A percentile compares a stretch with the other conserved stretches of the same genome.
These are phyloP conservation scores for Megaustenia siamemsis DNA, from an alignment of 2,888 invertebrate genomes.

Conservation along the genomic window DNA sequence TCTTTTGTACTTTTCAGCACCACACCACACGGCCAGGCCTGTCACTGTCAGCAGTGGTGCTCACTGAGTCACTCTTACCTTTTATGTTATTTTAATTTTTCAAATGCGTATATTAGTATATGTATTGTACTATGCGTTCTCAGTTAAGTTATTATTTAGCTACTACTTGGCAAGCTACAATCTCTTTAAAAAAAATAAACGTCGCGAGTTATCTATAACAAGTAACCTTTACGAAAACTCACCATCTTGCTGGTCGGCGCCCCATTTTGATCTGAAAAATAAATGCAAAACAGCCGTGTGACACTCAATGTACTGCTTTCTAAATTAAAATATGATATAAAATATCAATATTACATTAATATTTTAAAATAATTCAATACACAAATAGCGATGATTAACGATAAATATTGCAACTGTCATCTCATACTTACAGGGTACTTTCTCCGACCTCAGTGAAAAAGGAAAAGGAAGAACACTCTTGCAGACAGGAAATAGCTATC, in stretches of 20 bases:
- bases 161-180: too few relatives aligned
- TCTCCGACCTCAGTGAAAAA: slow-evolving; percentile 13
- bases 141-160: too few relatives aligned
- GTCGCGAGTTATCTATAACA: too few relatives aligned
- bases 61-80: too few relatives aligned
- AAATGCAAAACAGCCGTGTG: background rate
- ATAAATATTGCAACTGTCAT: background rate
- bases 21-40: too few relatives aligned
- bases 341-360: background rate
- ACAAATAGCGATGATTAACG: background rate
- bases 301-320: background rate
- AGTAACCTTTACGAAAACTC: slow-evolving; percentile 38
- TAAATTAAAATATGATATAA: background rate
- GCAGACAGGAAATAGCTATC: background rate
- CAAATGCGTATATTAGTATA: too few relatives aligned
- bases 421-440: slow-evolving; percentile 36
- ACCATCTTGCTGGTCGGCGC: slow-evolving; percentile 60
- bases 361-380: background rate
- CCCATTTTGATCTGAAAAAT: slow-evolving; percentile 57
- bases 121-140: too few relatives aligned
- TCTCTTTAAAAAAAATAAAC: too few relatives aligned
- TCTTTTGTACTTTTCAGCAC: too few relatives aligned
- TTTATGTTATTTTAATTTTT: too few relatives aligned
- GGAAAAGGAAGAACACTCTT: background rate
- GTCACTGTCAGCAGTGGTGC: too few relatives aligned